Percentiles rank a stretch among this genome's conserved stretches.
These are phyloP conservation scores for Lindbergichthys nudifrons DNA, from an alignment of 2,797 vertebrate species.

Conservation along the genomic window DNA sequence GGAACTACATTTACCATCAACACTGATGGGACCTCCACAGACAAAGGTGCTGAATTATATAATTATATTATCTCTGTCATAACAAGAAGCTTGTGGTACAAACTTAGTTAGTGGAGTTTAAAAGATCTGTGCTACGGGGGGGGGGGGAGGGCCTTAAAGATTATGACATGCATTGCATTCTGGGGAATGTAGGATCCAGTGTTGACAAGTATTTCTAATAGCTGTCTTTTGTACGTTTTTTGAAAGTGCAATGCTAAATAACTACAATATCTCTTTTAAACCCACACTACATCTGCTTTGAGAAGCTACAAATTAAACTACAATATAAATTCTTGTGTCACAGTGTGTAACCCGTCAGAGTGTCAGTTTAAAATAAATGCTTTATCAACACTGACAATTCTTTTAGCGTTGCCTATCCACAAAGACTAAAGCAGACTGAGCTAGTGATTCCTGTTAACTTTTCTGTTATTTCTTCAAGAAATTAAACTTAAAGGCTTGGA, in stretches of 20 bases:
- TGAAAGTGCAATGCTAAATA: neutral
- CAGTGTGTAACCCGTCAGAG: constrained; percentile 16
- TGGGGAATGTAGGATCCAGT: constrained; percentile 1
- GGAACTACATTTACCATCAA: no score
- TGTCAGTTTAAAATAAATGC: neutral
- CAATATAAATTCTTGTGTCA: neutral
- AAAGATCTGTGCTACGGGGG: no score
- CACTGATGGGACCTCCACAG: no score
- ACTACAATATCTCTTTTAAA: neutral
- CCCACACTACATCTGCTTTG: neutral
- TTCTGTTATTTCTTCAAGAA: neutral
- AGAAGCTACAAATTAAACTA: constrained; percentile 3
- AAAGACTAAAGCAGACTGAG: neutral
- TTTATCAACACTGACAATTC: neutral
- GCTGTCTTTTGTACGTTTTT: neutral
- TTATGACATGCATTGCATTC: neutral
- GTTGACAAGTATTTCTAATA: neutral
- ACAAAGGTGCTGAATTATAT: no score
- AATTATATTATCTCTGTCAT: no score
- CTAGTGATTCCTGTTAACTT: neutral
- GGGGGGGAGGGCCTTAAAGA: neutral
- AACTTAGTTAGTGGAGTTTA: no score
- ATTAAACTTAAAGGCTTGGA: neutral
- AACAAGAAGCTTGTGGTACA: no score
- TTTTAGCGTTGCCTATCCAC: neutral